A percentile compares a stretch with the other conserved stretches of the same genome.
Evolutionary conservation across 2,113 vertebrate species (phyloP).

Genomic region (Cheilinus undulatus): DNA sequence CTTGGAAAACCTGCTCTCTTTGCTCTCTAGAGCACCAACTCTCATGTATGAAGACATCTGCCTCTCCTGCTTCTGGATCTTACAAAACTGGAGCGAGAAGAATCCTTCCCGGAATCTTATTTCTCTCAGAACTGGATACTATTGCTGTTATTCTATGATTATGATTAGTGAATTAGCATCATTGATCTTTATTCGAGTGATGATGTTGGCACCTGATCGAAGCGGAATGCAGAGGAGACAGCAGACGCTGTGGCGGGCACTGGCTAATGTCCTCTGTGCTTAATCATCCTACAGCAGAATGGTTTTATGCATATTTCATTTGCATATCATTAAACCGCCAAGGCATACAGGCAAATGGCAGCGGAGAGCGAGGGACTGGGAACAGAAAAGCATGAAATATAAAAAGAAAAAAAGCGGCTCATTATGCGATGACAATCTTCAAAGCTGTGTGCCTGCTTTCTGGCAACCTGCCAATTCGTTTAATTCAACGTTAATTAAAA

Average conservation of each 20-base stretch:
- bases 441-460: slow-evolving; percentile 77
- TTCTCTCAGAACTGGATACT: slow-evolving; percentile 82
- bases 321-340: slow-evolving; percentile 98
- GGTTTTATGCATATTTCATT: slow-evolving; percentile 99
- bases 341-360: slow-evolving; percentile 85
- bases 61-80: slow-evolving; percentile 82
- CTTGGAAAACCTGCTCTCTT: slow-evolving; percentile 79
- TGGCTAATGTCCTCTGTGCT: slow-evolving; percentile 97
- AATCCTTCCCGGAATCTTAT: slow-evolving; percentile 79
- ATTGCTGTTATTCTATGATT: slow-evolving; percentile 77
- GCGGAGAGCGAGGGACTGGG: slow-evolving; percentile 84
- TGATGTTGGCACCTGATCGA: slow-evolving; percentile 74
- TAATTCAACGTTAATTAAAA: slow-evolving; percentile 84
- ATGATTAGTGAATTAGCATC: slow-evolving; percentile 77
- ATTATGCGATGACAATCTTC: slow-evolving; percentile 85
- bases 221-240: slow-evolving; percentile 83
- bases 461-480: slow-evolving; percentile 81
- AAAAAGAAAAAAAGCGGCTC: slow-evolving; percentile 70
- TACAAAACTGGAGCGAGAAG: slow-evolving; percentile 80
- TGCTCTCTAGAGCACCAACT: slow-evolving; percentile 76
- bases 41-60: slow-evolving; percentile 77
- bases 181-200: slow-evolving; percentile 76
- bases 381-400: slow-evolving; percentile 89
- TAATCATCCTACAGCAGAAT: slow-evolving; percentile 99
- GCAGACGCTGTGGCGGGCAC: slow-evolving; percentile 85